Base-by-base conservation (phyloP, 1,140 invertebrate genomes). In the Dinoponera quadriceps region DNA sequence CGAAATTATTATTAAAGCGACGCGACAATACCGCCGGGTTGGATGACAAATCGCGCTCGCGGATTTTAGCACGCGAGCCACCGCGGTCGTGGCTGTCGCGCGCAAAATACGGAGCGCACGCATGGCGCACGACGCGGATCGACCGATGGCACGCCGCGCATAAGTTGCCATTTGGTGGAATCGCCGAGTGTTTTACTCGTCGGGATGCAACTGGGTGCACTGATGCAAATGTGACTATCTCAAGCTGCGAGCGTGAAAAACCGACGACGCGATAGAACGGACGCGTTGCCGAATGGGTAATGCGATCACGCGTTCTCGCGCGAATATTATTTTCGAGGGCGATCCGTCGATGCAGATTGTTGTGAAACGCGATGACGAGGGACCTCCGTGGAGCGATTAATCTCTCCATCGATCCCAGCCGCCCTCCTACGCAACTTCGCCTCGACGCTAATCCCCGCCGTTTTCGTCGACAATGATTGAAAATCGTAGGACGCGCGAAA, bases 1-100 rank as follows among this genome's bases (percentile, higher is more conserved):
- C 85, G 38, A 87, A 88, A 88, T 88, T 87, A 84, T 87, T 81
- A 88, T 88, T 75, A 87, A 59, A 88, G 29, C 68, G 62, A 57
- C 20, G 33, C 51, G 59, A 48, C 51, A 25, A 27, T 49, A 44
- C 55, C 59, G 54, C 55, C 38, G 38, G 51, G 54, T 11, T 59
- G 20, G 27, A 44, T 66, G 85, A 87, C 71, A 83, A 86, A 83
- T 83, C 20, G 44, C 27, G 22, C 22, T 44, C 16, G 71, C 29
- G 49, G 59, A 69, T 83, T 82, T 83, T 60, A 71, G 20, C 81
- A 62, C 60, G 60, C 25, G 22, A 68, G n/a, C n/a, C n/a, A n/a
- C n/a, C n/a, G n/a, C 13, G 11, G 7, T 62, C 22, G 27, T 38
- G 59, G 38, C 7, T 44, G 44, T 66, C 44, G 25, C 59, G 29